A percentile compares a stretch with the other conserved stretches of the same genome.
Conservation (phyloP, 2,888 invertebrate species). For the Steinernema scapterisci region DNA sequence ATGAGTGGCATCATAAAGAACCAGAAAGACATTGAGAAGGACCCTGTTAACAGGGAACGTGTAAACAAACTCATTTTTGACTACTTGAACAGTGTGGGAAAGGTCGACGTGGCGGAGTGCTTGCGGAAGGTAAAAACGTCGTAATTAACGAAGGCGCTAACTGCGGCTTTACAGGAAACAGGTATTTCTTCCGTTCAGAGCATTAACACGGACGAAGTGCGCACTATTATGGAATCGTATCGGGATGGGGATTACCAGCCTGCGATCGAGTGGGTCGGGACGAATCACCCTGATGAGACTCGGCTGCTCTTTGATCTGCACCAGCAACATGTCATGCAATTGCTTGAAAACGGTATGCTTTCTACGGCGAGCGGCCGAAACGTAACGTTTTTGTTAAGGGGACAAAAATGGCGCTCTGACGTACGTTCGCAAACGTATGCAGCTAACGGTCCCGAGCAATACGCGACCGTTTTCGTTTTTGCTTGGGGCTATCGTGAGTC, state of each 20-base stretch:
- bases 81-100: slow-evolving; percentile 49
- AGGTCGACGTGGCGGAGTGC: slow-evolving; percentile 45
- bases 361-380: not conserved
- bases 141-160: not conserved
- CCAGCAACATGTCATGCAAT: slow-evolving; percentile 45
- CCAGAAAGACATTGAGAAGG: slow-evolving; percentile 51
- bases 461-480: not conserved
- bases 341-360: slow-evolving; percentile 40
- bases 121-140: slow-evolving; percentile 51
- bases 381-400: slow-evolving; percentile 29
- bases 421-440: slow-evolving; percentile 33
- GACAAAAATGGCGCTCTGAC: slow-evolving; percentile 41
- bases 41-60: slow-evolving; percentile 38
- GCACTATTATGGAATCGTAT: slow-evolving; percentile 42
- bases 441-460: too few relatives aligned
- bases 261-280: slow-evolving; percentile 46
- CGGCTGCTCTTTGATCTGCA: slow-evolving; percentile 45
- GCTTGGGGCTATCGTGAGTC: slow-evolving; percentile 18
- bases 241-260: slow-evolving; percentile 39
- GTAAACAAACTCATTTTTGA: slow-evolving; percentile 49
- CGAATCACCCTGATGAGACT: slow-evolving; percentile 27
- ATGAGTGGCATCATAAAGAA: slow-evolving; percentile 44
- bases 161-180: slow-evolving; percentile 11
- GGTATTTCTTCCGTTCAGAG: not conserved
- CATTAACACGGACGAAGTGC: slow-evolving; percentile 10